Conservation (phyloP, 2,797 vertebrate genomes). For the Momotus momota region DNA sequence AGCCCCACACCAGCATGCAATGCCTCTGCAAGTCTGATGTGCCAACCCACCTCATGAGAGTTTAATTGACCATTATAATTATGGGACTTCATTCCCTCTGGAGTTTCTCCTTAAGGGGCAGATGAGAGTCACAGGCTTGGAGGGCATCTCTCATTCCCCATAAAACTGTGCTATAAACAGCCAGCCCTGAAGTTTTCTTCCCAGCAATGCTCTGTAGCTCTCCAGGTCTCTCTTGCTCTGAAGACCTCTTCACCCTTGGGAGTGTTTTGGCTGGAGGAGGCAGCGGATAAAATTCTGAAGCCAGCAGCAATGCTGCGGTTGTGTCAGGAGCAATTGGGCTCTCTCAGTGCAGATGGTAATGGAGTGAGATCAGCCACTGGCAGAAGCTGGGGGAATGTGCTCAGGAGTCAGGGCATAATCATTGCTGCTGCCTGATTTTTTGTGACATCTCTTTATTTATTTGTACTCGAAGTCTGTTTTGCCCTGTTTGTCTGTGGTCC, state of each 20-base stretch:
- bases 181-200: not conserved
- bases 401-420: not conserved
- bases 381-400: not conserved
- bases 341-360: not conserved
- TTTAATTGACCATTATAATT: not conserved
- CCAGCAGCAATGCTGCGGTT: not conserved
- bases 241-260: not conserved
- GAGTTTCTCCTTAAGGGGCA: not conserved
- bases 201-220: not conserved
- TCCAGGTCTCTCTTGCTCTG: not conserved
- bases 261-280: not conserved
- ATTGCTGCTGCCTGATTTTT: not conserved
- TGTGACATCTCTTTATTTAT: conserved; percentile 23
- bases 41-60: not conserved
- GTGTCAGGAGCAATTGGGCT: not conserved
- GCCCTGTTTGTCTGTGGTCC: not conserved
- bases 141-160: not conserved
- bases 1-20: not conserved
- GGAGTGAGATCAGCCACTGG: conserved; percentile 13
- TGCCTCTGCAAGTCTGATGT: not conserved
- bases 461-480: conserved; percentile 8
- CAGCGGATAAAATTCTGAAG: not conserved
- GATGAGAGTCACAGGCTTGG: not conserved
- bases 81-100: not conserved
- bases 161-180: not conserved